These are phyloP conservation scores for Meloidogyne floridensis DNA, from an alignment of 1,140 invertebrate species.

Conservation along the genomic window DNA sequence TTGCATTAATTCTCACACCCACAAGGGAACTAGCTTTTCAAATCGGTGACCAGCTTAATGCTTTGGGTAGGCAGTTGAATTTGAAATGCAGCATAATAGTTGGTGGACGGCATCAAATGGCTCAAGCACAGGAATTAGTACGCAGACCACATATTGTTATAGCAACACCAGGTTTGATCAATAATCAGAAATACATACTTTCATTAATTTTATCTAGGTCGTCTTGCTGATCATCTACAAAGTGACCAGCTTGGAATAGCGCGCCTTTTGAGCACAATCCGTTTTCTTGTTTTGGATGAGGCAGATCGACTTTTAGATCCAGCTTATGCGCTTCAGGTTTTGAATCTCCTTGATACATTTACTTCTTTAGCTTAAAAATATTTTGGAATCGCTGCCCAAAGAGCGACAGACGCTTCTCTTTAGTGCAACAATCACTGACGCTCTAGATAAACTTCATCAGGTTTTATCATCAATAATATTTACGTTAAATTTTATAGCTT, in stretches of 20 bases:
- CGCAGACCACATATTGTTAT: conserved; percentile 73
- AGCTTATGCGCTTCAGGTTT: conserved; percentile 56
- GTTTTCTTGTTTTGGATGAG: conserved; percentile 61
- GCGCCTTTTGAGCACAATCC: conserved; percentile 41
- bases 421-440: conserved; percentile 78
- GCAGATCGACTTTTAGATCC: conserved; percentile 62
- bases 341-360: not conserved
- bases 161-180: conserved; percentile 77
- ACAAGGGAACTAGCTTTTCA: conserved; percentile 64
- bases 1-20: conserved; percentile 59
- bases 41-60: conserved; percentile 64
- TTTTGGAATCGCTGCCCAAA: conserved; percentile 82
- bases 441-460: conserved; percentile 47
- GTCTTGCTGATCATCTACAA: conserved; percentile 72
- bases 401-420: conserved; percentile 89
- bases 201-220: conserved; percentile 70
- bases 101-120: conserved; percentile 45
- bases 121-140: conserved; percentile 37
- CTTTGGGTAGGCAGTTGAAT: conserved; percentile 58
- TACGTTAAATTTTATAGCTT: conserved; percentile 40
- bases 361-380: conserved; percentile 80
- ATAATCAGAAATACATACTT: not conserved
- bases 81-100: conserved; percentile 42
- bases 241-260: conserved; percentile 35
- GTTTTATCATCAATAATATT: conserved; percentile 22